These are phyloP conservation scores for Drosophila sucinea DNA, from an alignment of 1,140 invertebrate genomes.

Conservation along the genomic window DNA sequence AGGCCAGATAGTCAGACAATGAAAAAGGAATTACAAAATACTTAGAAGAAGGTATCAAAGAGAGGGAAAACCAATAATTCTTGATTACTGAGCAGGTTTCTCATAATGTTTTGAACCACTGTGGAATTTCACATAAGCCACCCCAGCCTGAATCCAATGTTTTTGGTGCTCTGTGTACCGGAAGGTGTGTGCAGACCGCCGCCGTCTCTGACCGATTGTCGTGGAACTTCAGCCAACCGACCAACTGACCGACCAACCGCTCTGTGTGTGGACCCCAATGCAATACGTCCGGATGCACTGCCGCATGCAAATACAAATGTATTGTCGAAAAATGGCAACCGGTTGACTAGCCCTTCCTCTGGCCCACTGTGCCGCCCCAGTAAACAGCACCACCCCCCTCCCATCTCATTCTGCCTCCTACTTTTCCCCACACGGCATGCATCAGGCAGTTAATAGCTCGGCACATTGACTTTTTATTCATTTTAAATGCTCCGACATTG, in stretches of 20 bases:
- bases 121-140: conserved; percentile 2
- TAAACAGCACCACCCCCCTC: not conserved
- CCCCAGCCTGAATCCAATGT: conserved; percentile 18
- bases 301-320: conserved; percentile 80
- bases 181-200: conserved; percentile 64
- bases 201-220: conserved; percentile 13
- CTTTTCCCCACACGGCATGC: conserved; percentile 47
- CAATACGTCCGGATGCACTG: conserved; percentile 68
- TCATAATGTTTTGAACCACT: conserved; percentile 8
- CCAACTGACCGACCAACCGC: conserved; percentile 55
- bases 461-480: conserved; percentile 81
- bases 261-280: conserved; percentile 47
- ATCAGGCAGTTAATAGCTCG: conserved; percentile 80
- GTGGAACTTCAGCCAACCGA: conserved; percentile 30
- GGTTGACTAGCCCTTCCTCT: conserved; percentile 48
- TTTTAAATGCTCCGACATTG: conserved; percentile 80
- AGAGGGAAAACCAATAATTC: not conserved
- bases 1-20: no score
- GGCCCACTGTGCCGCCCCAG: not conserved
- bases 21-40: not conserved
- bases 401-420: not conserved
- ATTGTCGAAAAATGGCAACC: conserved; percentile 75
- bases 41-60: not conserved
- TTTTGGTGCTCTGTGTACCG: conserved; percentile 64
- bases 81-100: not conserved